phyloP scores from a whole-genome alignment of 2,797 vertebrate genomes.

The Gobionotothen gibberifrons region DNA sequence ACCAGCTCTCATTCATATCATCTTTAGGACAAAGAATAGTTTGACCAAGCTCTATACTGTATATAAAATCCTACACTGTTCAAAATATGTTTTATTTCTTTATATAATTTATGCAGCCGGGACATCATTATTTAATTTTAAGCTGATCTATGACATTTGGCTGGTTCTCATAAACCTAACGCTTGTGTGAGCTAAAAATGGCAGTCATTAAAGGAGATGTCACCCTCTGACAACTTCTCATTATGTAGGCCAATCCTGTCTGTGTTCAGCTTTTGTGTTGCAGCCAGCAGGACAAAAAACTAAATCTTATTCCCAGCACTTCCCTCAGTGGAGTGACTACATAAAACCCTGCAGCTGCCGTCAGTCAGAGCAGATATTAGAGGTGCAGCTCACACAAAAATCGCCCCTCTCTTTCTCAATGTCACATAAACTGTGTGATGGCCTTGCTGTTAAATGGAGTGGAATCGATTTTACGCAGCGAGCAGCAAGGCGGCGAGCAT shows the following conservation, averaged over 20 bases:
- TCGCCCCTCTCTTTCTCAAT: slow-evolving; percentile 34
- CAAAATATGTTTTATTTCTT: neutral
- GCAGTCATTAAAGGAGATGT: slow-evolving; percentile 42
- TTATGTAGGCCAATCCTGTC: slow-evolving; percentile 57
- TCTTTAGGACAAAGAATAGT: neutral
- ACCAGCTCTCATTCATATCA: neutral
- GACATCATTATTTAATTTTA: slow-evolving; percentile 10
- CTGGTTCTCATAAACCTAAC: slow-evolving; percentile 44
- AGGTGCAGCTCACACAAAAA: slow-evolving; percentile 38
- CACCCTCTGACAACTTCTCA: slow-evolving; percentile 54
- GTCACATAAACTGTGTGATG: slow-evolving; percentile 71
- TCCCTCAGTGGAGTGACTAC: slow-evolving; percentile 36
- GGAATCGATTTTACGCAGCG: slow-evolving; percentile 76
- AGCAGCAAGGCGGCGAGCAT: slow-evolving; percentile 52
- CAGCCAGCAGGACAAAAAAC: slow-evolving; percentile 22
- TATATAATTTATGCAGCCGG: neutral
- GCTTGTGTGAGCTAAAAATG: slow-evolving; percentile 50
- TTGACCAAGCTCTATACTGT: neutral
- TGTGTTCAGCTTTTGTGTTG: slow-evolving; percentile 41
- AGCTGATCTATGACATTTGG: slow-evolving; percentile 24
- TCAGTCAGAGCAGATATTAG: slow-evolving; percentile 49
- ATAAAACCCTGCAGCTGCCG: slow-evolving; percentile 54
- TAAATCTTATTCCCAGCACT: slow-evolving; percentile 1
- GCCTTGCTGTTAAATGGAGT: slow-evolving; percentile 73
- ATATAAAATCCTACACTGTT: neutral